Evolutionary conservation across 2,113 vertebrate species (phyloP).

Genomic region (Lophotis ruficrista): DNA sequence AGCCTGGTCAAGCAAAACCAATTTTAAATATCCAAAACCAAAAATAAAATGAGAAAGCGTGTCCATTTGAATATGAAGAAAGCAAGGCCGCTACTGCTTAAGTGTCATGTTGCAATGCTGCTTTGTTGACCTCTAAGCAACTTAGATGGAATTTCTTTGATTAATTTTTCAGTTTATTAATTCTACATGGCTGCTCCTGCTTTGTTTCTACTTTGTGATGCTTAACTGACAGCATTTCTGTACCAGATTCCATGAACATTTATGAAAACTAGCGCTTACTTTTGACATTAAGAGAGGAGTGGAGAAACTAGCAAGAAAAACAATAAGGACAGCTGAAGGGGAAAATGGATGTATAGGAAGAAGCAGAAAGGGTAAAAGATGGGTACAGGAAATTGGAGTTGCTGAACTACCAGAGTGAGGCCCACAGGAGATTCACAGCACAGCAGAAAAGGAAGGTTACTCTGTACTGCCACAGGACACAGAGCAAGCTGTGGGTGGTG

Average conservation of each 20-base stretch:
- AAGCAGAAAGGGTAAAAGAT: neutral
- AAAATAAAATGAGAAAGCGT: neutral
- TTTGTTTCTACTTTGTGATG: neutral
- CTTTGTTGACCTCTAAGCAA: neutral
- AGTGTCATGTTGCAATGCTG: neutral
- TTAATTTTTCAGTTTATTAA: constrained; percentile 3
- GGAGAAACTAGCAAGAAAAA: neutral
- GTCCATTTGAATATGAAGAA: neutral
- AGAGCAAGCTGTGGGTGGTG: neutral
- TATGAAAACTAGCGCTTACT: neutral
- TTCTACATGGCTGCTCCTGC: neutral
- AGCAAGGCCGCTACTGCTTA: neutral
- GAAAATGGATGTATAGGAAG: neutral
- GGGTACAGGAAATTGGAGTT: neutral
- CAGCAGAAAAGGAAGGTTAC: neutral
- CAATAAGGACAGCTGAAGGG: neutral
- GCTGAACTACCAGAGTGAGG: neutral
- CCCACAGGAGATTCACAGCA: neutral
- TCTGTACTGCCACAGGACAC: neutral
- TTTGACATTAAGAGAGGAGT: neutral
- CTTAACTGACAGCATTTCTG: neutral
- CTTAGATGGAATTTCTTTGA: neutral
- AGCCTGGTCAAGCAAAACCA: neutral
- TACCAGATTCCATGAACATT: neutral
- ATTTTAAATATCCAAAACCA: neutral